These are phyloP conservation scores for Vollenhovia emeryi DNA, from an alignment of 1,140 invertebrate genomes.

Conservation along the genomic window DNA sequence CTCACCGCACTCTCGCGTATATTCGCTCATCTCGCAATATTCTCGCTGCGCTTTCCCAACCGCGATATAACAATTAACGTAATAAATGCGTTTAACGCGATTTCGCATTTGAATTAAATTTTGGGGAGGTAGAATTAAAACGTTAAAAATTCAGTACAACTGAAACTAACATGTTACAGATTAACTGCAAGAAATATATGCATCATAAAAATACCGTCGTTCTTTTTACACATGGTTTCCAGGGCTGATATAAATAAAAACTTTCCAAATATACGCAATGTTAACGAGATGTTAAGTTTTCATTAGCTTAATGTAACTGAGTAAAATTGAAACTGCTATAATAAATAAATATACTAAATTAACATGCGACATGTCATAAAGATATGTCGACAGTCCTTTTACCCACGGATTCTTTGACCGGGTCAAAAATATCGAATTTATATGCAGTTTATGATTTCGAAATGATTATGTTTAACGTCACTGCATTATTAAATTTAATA, in stretches of 20 bases:
- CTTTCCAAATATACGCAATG: not conserved
- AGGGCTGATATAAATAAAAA: not conserved
- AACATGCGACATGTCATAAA: constrained; percentile 3
- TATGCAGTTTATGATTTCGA: not conserved
- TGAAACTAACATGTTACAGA: not conserved
- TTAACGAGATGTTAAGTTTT: constrained; percentile 11
- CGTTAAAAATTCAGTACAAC: not conserved
- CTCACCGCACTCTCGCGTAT: not conserved
- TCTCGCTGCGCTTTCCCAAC: not conserved
- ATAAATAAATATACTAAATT: constrained; percentile 19
- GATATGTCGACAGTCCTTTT: not conserved
- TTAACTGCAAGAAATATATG: not conserved
- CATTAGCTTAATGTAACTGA: not conserved
- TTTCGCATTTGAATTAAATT: constrained; percentile 10
- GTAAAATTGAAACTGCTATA: not conserved
- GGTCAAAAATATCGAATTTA: constrained; percentile 25
- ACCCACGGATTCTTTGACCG: not conserved
- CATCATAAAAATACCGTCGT: not conserved
- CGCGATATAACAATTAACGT: not conserved
- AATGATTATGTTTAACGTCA: not conserved
- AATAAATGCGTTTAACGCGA: not conserved
- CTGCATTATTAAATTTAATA: constrained; percentile 38
- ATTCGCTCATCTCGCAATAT: not conserved
- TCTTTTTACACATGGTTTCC: not conserved
- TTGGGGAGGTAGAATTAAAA: constrained; percentile 4